These are phyloP conservation scores for Peromyscus nudipes DNA, from an alignment of 2,797 vertebrate species.

Conservation along the genomic window DNA sequence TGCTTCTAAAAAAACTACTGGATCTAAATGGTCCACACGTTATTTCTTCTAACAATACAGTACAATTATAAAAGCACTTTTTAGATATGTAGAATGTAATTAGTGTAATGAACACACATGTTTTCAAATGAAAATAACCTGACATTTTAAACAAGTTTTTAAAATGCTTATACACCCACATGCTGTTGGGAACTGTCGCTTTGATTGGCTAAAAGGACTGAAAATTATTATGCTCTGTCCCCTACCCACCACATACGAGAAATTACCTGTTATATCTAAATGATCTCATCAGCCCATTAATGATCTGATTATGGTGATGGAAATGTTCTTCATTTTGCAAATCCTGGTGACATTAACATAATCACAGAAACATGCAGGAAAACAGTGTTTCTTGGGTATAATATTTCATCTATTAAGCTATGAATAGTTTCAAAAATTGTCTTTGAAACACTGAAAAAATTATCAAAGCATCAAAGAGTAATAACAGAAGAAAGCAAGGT, in stretches of 20 bases:
- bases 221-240: neutral
- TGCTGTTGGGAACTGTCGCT: slow-evolving; percentile 36
- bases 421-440: slow-evolving; percentile 49
- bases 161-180: neutral
- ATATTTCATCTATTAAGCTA: neutral
- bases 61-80: slow-evolving; percentile 37
- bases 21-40: neutral
- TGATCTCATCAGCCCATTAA: neutral
- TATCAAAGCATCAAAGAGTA: neutral
- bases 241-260: neutral
- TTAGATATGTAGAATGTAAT: slow-evolving; percentile 24
- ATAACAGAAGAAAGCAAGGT: slow-evolving; percentile 31
- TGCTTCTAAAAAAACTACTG: slow-evolving; percentile 40
- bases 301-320: neutral
- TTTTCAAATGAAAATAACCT: slow-evolving; percentile 61
- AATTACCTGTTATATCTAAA: slow-evolving; percentile 1
- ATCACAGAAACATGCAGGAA: slow-evolving; percentile 17
- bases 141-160: neutral
- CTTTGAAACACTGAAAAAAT: slow-evolving; percentile 37
- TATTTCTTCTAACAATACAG: slow-evolving; percentile 4
- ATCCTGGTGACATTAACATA: neutral
- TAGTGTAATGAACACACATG: neutral
- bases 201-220: slow-evolving; percentile 56
- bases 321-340: slow-evolving; percentile 46
- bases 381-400: slow-evolving; percentile 25